phyloP scores from a whole-genome alignment of 2,797 vertebrate genomes.

The Galago senegalensis region DNA sequence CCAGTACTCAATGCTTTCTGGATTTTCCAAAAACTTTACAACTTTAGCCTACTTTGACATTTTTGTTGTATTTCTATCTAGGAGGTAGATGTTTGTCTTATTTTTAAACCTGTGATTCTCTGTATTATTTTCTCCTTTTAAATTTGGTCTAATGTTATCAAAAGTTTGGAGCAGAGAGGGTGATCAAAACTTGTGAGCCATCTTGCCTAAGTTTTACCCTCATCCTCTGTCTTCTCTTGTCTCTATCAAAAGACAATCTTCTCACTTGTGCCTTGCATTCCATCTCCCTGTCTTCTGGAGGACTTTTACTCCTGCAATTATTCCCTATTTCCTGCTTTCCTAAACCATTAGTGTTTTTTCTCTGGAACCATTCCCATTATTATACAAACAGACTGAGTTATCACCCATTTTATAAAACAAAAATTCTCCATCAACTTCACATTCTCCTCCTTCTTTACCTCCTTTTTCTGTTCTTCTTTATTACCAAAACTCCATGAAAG shows the following conservation, averaged over 20 bases:
- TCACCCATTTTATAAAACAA: background rate
- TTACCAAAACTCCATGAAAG: background rate
- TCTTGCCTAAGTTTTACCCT: background rate
- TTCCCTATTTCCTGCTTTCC: background rate
- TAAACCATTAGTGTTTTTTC: background rate
- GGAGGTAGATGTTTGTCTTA: background rate
- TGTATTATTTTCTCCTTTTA: slow-evolving; percentile 4
- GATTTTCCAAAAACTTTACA: slow-evolving; percentile 39
- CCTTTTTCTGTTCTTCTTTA: background rate
- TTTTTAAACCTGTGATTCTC: background rate
- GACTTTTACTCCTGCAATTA: background rate
- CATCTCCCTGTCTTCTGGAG: background rate
- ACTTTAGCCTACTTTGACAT: slow-evolving; percentile 18
- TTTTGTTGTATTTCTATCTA: slow-evolving; percentile 26
- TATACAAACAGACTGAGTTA: background rate
- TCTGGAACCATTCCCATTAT: background rate
- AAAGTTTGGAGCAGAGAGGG: background rate
- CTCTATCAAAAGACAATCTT: background rate
- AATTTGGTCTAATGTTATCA: background rate
- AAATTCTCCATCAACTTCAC: background rate
- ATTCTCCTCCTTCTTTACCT: background rate
- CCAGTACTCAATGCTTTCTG: background rate
- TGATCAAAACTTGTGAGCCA: background rate
- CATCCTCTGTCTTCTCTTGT: background rate
- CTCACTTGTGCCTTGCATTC: background rate